Evolutionary conservation across 2,113 vertebrate species (phyloP), one percentile per base, ranked within the genome.

Genomic region (Charina bottae): DNA sequence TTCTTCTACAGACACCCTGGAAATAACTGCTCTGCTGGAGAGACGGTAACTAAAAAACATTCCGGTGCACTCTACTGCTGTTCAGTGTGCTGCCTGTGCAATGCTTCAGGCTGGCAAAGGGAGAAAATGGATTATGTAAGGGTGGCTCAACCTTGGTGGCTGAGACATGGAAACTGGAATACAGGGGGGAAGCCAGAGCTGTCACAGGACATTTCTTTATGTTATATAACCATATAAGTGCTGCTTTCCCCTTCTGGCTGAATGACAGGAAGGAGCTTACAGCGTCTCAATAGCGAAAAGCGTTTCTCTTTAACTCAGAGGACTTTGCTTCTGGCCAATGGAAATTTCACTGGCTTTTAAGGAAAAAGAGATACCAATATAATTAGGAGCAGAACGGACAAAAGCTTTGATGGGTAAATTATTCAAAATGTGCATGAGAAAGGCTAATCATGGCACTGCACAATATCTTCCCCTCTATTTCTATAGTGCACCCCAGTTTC

Each of bases 131-230:
- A 58, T 49, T 64, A 56, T 33, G 10, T 64, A 49, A 93, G 0
- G 85, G 62, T 17, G 87, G 37, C 60, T 88, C 15, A 42, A 42
- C 28, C 78, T 85, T 72, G 93, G 28, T 2, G 1, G 88, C 56
- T 0, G 0, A 86, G 42, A 0, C 0, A 88, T 86, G 21, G 0
- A 0, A 91, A 72, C 49, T 1, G 78, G 0, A 0, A 87, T 78
- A 93, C 33, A 72, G 53, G 37, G 46, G 87, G 87, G 17, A 53
- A 64, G 4, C 42, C 8, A 64, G 60, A 54, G 26, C 26, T 64
- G 46, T 89, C 26, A 26, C 42, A 64, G 54, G 26, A 64, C 26
- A 68, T 89, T 89, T 49, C 46, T n/a, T 54, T 49, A 64, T 53
- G 24, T 17, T 64, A 53, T 87, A 21, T 58, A 89, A 64, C 7